A percentile compares a stretch with the other conserved stretches of the same genome.
Evolutionary conservation across 1,140 invertebrate genomes (phyloP).

Genomic region (Drosophila novamexicana): DNA sequence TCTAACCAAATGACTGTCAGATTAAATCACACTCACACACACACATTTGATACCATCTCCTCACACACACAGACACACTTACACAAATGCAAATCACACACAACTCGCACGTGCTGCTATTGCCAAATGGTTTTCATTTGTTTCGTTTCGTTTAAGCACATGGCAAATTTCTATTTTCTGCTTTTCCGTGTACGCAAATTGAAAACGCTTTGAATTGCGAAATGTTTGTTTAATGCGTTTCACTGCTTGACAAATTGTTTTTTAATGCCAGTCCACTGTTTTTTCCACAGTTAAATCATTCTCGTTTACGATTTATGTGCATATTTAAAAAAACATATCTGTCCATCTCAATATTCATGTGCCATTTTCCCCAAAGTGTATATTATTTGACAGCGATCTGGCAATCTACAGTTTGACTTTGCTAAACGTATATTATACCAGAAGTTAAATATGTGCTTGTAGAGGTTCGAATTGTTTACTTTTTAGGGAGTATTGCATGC

Average conservation of each 20-base stretch:
- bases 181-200: constrained; percentile 37
- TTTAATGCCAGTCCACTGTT: constrained; percentile 60
- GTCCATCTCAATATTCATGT: constrained; percentile 3
- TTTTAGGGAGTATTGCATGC: constrained; percentile 23
- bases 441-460: not conserved
- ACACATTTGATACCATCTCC: not conserved
- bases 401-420: constrained; percentile 16
- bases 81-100: constrained; percentile 66
- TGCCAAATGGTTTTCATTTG: constrained; percentile 69
- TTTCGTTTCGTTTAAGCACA: constrained; percentile 46
- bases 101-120: constrained; percentile 59
- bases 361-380: constrained; percentile 4
- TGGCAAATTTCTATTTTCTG: constrained; percentile 46
- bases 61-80: constrained; percentile 23
- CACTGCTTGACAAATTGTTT: constrained; percentile 55
- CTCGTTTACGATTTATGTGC: constrained; percentile 21
- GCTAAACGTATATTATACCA: constrained; percentile 26
- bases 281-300: constrained; percentile 16
- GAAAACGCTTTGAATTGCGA: constrained; percentile 54
- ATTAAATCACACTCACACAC: constrained; percentile 25
- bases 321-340: constrained; percentile 3
- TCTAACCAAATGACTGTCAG: constrained; percentile 47
- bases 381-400: constrained; percentile 25
- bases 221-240: constrained; percentile 63
- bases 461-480: constrained; percentile 18